Base-by-base conservation (phyloP, 2,888 invertebrate genomes). In the Cremastobaeus sp. region DNA sequence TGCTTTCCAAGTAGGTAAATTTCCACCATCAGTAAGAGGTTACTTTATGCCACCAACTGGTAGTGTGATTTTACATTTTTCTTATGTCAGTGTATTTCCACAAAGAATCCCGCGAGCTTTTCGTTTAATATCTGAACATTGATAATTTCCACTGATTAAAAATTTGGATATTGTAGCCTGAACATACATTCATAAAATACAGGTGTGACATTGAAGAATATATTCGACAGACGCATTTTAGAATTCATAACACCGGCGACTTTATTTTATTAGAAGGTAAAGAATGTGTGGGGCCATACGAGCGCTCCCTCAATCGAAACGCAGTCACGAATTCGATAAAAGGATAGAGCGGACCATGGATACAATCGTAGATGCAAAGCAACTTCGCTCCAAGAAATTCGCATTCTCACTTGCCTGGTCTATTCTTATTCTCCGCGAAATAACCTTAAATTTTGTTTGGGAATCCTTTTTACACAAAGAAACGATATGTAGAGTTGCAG, bases 361-460 rank as follows among this genome's bases (percentile, higher is more conserved):
- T 64, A 76, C 71, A 74, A 77, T 77, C 52, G 76, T 35, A 52
- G 64, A 77, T 74, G 76, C 74, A 75, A 76, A 78, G 70, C 21
- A 52, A 76, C 74, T 60, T 41, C 41, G 47, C 25, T 25, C 20
- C 43, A 66, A 59, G 48, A 55, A 74, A 72, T 76, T 71, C 74
- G 69, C 70, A 75, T 76, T 71, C 74, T 73, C 69, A 76, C 60
- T 77, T 57, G 60, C 68, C 43, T 43, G 45, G 76, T 76, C 81
- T 78, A 86, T 87, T 86, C 84, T 86, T 87, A 86, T 87, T 86
- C 86, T 78, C 79, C 77, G 79, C 83, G 82, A 84, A 85, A 84
- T 85, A 86, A 83, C 82, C 85, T 84, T 81, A 86, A 87, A 87
- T 86, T 85, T 84, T 86, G 86, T 87, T 87, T 86, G 86, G 80